Base-by-base conservation (phyloP, 2,797 vertebrate species). In the Lepus townsendii region DNA sequence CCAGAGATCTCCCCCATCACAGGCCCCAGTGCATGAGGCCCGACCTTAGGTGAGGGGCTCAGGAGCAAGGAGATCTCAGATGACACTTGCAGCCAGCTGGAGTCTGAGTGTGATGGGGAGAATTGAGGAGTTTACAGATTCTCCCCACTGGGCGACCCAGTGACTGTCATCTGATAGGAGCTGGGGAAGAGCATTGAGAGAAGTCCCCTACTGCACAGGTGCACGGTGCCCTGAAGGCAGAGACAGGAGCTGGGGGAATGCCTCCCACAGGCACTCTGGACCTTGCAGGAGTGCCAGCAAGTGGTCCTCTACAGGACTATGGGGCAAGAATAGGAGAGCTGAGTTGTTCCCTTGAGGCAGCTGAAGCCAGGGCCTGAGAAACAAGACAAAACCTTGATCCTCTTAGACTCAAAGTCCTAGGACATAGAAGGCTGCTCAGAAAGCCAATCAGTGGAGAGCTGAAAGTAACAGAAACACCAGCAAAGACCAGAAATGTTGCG, bases 11-110 rank as follows among this genome's bases (percentile, higher is more conserved):
- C 1, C 14, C 30, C 7, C n/a, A 8, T 62, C 47, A 17, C 13
- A 83, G 35, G 2, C 8, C 27, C 38, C 8, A 1, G 12, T 2
- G 4, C 30, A 7, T 7, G 26, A 82, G 9, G 24, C 52, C 71
- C 32, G 14, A 76, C 12, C 22, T 17, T 54, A 32, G 24, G 12
- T 4, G 1, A 2, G 20, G 27, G 26, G 12, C 26, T 0, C 2
- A 16, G 30, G 14, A 17, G 13, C 12, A 17, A 57, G 32, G 0
- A 4, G 2, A 10, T 2, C 24, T 19, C 47, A 68, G 27, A 60
- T n/a, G 30, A 54, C 4, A 14, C 8, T 0, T 3, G 9, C 2
- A 83, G 16, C 6, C 17, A 8, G 4, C 27, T 50, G 2, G 42
- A 17, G 5, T 12, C 13, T 17, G 32, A 76, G 24, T 16, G 35